A percentile compares a stretch with the other conserved stretches of the same genome.
phyloP scores from a whole-genome alignment of 53 echinoderm and acorn worm species.

The Arbacia lixula region DNA sequence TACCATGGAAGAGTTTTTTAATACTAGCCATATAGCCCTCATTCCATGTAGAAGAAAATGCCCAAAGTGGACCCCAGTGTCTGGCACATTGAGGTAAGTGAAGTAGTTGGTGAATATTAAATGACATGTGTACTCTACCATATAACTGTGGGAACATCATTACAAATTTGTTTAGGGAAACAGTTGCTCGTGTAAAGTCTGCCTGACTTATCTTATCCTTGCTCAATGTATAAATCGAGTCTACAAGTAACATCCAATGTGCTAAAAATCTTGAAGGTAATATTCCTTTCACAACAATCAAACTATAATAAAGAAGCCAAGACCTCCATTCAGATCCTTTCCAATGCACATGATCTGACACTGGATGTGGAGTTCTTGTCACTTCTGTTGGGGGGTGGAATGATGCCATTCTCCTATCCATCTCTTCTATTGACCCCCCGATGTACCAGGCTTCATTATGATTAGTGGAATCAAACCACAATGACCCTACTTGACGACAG shows the following conservation, averaged over 20 bases:
- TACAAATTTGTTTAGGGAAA: slow-evolving; percentile 63
- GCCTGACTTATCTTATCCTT: slow-evolving; percentile 34
- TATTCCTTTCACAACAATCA: slow-evolving; percentile 56
- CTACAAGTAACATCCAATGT: slow-evolving; percentile 58
- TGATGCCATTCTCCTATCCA: slow-evolving; percentile 48
- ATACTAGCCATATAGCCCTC: slow-evolving; percentile 22
- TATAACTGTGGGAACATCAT: slow-evolving; percentile 39
- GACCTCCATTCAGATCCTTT: slow-evolving; percentile 66
- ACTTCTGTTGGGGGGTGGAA: slow-evolving; percentile 54
- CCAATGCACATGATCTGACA: slow-evolving; percentile 46
- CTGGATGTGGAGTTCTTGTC: slow-evolving; percentile 48
- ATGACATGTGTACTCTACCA: slow-evolving; percentile 45
- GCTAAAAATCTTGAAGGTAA: slow-evolving; percentile 38
- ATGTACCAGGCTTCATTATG: slow-evolving; percentile 58
- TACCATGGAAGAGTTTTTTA: slow-evolving; percentile 45
- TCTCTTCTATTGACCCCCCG: slow-evolving; percentile 35
- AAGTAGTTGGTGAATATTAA: slow-evolving; percentile 33
- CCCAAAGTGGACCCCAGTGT: slow-evolving; percentile 44
- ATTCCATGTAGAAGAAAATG: slow-evolving; percentile 14
- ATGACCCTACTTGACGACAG: slow-evolving; percentile 27
- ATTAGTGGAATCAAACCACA: slow-evolving; percentile 60
- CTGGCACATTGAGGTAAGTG: slow-evolving; percentile 27
- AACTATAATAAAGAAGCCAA: slow-evolving; percentile 57
- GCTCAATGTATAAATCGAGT: slow-evolving; percentile 47
- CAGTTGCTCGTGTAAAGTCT: slow-evolving; percentile 40